Base-by-base conservation (phyloP, 2,113 vertebrate species). In the Hirundichthys speculiger region DNA sequence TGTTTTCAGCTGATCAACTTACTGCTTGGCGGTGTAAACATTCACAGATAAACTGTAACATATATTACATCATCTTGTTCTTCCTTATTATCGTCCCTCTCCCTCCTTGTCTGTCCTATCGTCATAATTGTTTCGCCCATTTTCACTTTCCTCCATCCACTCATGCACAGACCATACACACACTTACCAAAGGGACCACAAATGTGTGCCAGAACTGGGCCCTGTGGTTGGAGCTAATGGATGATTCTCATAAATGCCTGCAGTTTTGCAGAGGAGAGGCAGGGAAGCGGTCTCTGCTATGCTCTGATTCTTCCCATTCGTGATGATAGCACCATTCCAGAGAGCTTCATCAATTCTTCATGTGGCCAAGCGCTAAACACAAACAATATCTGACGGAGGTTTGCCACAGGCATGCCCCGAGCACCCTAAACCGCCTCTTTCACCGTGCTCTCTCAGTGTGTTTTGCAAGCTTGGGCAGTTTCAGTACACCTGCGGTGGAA, bases 301-400 rank as follows among this genome's bases (percentile, higher is more conserved):
- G 80, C 84, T 87, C 86, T 87, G 79, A 88, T 89, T 89, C 85
- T 82, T 54, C 66, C 75, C 60, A 39, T 39, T 59, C 70, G 62
- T 7, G 57, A 61, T 67, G 84, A 85, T 82, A 71, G 79, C 72
- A 43, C 52, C 43, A 12, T 73, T 52, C 49, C 79, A 59, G 46
- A 67, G 70, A 85, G 86, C 79, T 80, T 90, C 87, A 91, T 90
- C 79, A 90, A 91, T 89, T 80, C 80, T 89, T 84, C 59, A 90
- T 91, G 73, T 43, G 46, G 49, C 66, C 46, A 60, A 73, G 67
- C 20, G 51, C 90, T 84, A 85, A 90, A 90, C 84, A 86, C 86
- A 90, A 91, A 90, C 89, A 86, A 79, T 85, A 86, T 89, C 59
- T 87, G 86, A 90, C 53, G 56, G 86, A 84, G 86, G 77, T 88